Evolutionary conservation across 2,113 vertebrate species (phyloP).

Genomic region (Scopus umbretta): DNA sequence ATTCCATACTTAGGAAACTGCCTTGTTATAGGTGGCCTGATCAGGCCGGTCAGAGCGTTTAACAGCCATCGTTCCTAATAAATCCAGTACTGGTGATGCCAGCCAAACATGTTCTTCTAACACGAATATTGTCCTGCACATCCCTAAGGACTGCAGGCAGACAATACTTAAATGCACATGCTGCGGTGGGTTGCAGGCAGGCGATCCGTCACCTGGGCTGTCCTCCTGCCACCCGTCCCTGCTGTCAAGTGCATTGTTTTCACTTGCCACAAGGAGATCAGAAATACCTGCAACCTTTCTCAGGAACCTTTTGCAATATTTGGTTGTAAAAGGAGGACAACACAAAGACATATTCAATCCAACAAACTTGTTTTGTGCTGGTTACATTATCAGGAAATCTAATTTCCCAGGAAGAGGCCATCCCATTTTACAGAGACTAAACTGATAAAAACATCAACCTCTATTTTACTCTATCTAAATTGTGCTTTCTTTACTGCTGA

Average conservation of each 20-base stretch:
- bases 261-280: not conserved
- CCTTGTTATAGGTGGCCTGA: no score
- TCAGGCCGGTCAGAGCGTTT: not conserved
- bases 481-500: not conserved
- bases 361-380: not conserved
- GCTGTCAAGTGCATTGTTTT: not conserved
- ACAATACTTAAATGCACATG: fast-evolving
- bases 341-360: not conserved
- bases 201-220: not conserved
- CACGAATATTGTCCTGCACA: not conserved
- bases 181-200: not conserved
- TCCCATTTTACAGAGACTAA: not conserved
- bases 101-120: not conserved
- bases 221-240: not conserved
- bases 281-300: not conserved
- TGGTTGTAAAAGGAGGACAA: not conserved
- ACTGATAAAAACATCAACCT: not conserved
- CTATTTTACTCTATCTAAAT: not conserved
- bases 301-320: not conserved
- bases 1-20: not conserved
- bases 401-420: not conserved
- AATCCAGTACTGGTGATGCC: not conserved
- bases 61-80: not conserved
- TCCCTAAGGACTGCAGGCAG: not conserved
- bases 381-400: not conserved